Evolutionary conservation across 2,797 vertebrate species (phyloP), one percentile per base, ranked within the genome.

Genomic region (Galaxias olidus): DNA sequence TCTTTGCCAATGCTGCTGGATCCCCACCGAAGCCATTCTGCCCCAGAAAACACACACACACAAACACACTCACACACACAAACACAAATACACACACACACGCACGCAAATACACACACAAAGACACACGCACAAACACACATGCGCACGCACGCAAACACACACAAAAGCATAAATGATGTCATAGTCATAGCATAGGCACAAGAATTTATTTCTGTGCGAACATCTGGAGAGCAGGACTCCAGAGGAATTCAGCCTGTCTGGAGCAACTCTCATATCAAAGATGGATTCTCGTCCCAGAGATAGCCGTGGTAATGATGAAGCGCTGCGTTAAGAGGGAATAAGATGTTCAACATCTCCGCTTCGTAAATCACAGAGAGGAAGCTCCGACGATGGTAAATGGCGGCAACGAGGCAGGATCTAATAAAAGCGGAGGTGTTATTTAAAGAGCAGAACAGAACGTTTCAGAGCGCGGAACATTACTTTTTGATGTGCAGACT

Each of bases 1-100:
- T 52, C 81, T 84, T 80, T 79, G 85, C 89, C 91, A 93, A 59
- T 56, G 68, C 62, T 84, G 88, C 68, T 90, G 89, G 72, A 94
- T 93, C 78, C 88, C 51, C 4, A 75, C 61, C 52, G 91, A 88
- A 72, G 88, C 89, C 78, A 74, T 66, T 68, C 88, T 95, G 79
- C 67, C 83, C 78, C 43, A 77, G 43, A 66, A 70, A 64, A 74
- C 11, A 76, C 63, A 71, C 20, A 61, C 40, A 40, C 65, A 67
- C 73, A 73, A 45, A 76, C 59, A 68, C 59, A 74, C 73, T 59
- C 0, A 67, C 8, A 74, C 10, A 64, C 14, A 71, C 55, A 69
- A 19, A 50, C 46, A 56, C 59, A n/a, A n/a, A n/a, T n/a, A 42
- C 76, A 76, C n/a, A n/a, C n/a, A n/a, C n/a, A n/a, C n/a, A n/a